These are phyloP conservation scores for Pelosia muscerda DNA, from an alignment of 2,888 invertebrate genomes.

Conservation along the genomic window DNA sequence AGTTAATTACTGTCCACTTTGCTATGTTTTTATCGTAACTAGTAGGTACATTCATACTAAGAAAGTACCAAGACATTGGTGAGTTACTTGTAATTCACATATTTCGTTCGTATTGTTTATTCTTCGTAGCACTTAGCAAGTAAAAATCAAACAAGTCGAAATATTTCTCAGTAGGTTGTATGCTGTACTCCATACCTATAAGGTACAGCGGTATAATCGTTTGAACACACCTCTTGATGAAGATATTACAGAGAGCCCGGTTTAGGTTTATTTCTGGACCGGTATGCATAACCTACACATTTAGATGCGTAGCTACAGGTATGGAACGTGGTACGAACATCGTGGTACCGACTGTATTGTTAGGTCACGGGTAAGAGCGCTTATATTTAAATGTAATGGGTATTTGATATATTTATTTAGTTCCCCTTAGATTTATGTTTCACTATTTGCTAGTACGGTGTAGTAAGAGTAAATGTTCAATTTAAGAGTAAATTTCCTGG, in stretches of 20 bases:
- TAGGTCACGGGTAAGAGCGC: conserved; percentile 46
- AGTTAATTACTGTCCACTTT: conserved; percentile 41
- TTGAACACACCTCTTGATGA: conserved; percentile 84
- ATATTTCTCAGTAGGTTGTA: conserved; percentile 39
- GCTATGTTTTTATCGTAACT: neutral
- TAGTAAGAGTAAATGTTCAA: neutral
- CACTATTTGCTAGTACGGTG: neutral
- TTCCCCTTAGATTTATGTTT: conserved; percentile 40
- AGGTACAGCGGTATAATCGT: conserved; percentile 75
- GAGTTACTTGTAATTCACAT: conserved; percentile 21
- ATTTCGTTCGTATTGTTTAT: conserved; percentile 29
- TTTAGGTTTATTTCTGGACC: conserved; percentile 77
- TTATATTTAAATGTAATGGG: conserved; percentile 38
- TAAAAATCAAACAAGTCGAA: conserved; percentile 43
- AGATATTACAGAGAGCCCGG: conserved; percentile 78
- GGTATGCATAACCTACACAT: conserved; percentile 56
- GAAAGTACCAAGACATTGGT: conserved; percentile 19
- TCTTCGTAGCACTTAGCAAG: conserved; percentile 34
- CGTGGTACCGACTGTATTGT: conserved; percentile 37
- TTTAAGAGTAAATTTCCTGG: neutral
- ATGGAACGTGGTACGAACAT: conserved; percentile 13
- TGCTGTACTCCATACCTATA: conserved; percentile 47
- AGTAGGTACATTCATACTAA: conserved; percentile 18
- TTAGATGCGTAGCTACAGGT: conserved; percentile 42
- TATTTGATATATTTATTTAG: conserved; percentile 37